These are phyloP conservation scores for Listronotus oregonensis DNA, from an alignment of 1,140 invertebrate species.

Conservation along the genomic window DNA sequence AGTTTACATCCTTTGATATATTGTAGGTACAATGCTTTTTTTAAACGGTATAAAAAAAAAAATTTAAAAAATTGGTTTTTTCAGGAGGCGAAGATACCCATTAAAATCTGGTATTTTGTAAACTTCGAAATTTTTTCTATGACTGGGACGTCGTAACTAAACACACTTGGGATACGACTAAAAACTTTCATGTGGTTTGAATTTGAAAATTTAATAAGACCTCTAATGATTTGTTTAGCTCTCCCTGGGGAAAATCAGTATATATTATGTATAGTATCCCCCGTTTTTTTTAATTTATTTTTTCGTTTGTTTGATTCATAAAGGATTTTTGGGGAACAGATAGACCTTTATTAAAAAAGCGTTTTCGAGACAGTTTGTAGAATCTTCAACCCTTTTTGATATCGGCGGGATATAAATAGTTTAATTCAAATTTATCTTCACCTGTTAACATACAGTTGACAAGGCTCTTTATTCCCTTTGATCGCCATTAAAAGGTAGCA, in stretches of 20 bases:
- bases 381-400: slow-evolving; percentile 15
- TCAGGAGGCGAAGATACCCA: slow-evolving; percentile 21
- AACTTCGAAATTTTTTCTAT: slow-evolving; percentile 28
- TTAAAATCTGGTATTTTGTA: slow-evolving; percentile 37
- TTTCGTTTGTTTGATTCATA: slow-evolving; percentile 7
- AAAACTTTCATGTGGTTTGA: slow-evolving; percentile 45
- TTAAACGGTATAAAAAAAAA: slow-evolving; percentile 43
- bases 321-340: neutral
- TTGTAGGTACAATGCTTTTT: slow-evolving; percentile 36
- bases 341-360: slow-evolving; percentile 7
- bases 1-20: slow-evolving; percentile 14
- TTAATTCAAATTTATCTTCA: slow-evolving; percentile 13
- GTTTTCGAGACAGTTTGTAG: slow-evolving; percentile 1
- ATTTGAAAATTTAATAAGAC: slow-evolving; percentile 5
- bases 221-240: slow-evolving; percentile 19
- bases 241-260: slow-evolving; percentile 34
- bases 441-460: slow-evolving; percentile 21
- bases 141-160: slow-evolving; percentile 12
- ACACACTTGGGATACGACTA: slow-evolving; percentile 37
- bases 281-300: neutral
- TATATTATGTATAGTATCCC: slow-evolving; percentile 26
- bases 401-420: slow-evolving; percentile 22
- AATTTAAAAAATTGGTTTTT: slow-evolving; percentile 29
- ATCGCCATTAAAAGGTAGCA: too few species aligned
- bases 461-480: slow-evolving; percentile 1